phyloP scores from a whole-genome alignment of 2,797 vertebrate species.

The Cossypha caffra region DNA sequence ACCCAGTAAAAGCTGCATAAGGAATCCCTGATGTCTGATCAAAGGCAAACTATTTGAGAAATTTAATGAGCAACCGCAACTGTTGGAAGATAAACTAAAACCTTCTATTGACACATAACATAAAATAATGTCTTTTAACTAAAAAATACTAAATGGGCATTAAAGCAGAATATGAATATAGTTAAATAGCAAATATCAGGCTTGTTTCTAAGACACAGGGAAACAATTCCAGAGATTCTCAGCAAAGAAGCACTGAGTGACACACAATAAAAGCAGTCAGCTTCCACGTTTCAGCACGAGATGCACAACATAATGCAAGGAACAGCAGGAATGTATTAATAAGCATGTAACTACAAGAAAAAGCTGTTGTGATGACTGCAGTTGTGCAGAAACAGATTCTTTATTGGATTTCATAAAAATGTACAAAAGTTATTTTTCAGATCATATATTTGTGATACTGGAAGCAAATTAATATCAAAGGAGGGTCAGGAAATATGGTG shows the following conservation, averaged over 20 bases:
- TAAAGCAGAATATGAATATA: background rate
- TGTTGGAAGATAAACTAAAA: slow-evolving; percentile 32
- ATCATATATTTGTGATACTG: background rate
- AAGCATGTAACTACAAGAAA: background rate
- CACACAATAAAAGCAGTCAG: background rate
- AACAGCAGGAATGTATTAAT: slow-evolving; percentile 16
- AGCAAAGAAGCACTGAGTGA: background rate
- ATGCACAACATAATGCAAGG: background rate
- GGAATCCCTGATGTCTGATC: background rate
- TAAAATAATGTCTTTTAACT: slow-evolving; percentile 10
- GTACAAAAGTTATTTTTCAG: background rate
- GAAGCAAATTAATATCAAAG: background rate
- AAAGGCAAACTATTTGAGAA: slow-evolving; percentile 13
- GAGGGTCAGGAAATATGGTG: background rate
- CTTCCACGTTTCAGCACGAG: background rate
- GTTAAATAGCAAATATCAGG: slow-evolving; percentile 12
- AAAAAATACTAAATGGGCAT: slow-evolving; percentile 14
- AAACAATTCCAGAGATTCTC: slow-evolving; percentile 23
- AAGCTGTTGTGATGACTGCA: background rate
- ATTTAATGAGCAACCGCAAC: background rate
- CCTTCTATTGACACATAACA: background rate
- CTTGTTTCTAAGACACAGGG: background rate
- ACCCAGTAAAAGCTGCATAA: background rate
- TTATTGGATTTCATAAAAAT: background rate
- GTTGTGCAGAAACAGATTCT: background rate